These are phyloP conservation scores for Chaetorhynchus papuensis DNA, from an alignment of 2,113 vertebrate genomes.

Conservation along the genomic window DNA sequence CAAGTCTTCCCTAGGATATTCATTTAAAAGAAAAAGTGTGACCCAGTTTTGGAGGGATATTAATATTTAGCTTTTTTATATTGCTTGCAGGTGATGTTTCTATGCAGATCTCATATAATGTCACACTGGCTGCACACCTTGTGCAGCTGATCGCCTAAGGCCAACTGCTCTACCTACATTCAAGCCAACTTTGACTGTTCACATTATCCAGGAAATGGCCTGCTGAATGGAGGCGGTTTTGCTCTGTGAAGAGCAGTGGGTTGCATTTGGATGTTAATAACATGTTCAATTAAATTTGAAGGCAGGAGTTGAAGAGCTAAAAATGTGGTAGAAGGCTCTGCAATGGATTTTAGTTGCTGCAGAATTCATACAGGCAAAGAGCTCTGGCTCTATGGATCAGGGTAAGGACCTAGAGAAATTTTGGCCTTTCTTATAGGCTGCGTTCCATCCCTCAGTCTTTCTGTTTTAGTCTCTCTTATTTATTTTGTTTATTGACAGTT, in stretches of 20 bases:
- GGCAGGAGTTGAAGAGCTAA: not conserved
- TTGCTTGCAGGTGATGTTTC: not conserved
- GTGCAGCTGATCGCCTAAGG: not conserved
- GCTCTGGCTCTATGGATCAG: not conserved
- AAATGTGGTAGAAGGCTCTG: not conserved
- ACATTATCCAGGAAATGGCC: not conserved
- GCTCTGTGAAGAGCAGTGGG: not conserved
- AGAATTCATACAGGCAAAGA: not conserved
- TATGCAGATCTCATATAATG: not conserved
- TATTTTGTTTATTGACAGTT: not conserved
- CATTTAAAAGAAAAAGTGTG: not conserved
- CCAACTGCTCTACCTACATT: not conserved
- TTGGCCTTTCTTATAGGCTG: not conserved
- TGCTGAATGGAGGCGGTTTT: not conserved
- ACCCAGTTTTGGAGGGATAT: not conserved
- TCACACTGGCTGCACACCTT: not conserved
- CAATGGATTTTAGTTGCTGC: not conserved
- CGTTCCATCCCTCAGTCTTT: not conserved
- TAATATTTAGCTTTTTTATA: not conserved
- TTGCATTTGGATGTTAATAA: not conserved
- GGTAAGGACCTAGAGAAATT: not conserved
- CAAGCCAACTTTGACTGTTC: not conserved
- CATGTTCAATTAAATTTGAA: not conserved
- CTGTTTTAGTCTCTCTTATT: not conserved
- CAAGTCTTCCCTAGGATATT: not conserved